These are phyloP conservation scores for Anthopleura xanthogrammica DNA, from an alignment of 92 coral and sea anemone species.

Conservation along the genomic window DNA sequence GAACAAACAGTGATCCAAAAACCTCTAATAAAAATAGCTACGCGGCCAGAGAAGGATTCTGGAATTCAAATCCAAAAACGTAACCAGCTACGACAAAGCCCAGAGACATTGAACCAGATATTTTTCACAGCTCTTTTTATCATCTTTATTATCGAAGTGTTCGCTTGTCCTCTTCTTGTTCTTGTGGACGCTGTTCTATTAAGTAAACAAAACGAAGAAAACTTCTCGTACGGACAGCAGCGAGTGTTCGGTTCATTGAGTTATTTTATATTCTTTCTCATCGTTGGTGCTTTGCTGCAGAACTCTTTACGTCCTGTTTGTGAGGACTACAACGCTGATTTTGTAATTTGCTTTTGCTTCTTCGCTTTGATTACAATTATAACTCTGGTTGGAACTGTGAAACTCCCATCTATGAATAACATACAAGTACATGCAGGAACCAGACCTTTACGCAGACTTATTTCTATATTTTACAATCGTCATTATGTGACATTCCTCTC, in stretches of 20 bases:
- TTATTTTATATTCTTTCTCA: slow-evolving; percentile 56
- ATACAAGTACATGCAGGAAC: slow-evolving; percentile 21
- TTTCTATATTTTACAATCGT: slow-evolving; percentile 57
- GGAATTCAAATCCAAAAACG: slow-evolving; percentile 45
- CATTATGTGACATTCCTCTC: slow-evolving; percentile 70
- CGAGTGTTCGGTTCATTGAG: slow-evolving; percentile 92
- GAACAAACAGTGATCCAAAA: background rate
- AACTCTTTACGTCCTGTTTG: slow-evolving; percentile 82
- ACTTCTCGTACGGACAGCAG: slow-evolving; percentile 77
- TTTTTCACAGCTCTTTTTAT: slow-evolving; percentile 66
- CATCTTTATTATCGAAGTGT: slow-evolving; percentile 51
- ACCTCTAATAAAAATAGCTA: background rate
- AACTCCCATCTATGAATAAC: slow-evolving; percentile 45
- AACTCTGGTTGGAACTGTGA: slow-evolving; percentile 68
- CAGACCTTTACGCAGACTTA: slow-evolving; percentile 52
- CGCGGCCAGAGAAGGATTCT: background rate
- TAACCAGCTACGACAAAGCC: slow-evolving; percentile 57
- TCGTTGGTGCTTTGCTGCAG: slow-evolving; percentile 73
- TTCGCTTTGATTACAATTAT: slow-evolving; percentile 72
- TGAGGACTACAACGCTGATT: slow-evolving; percentile 81
- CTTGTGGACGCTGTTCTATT: slow-evolving; percentile 72
- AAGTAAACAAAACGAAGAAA: slow-evolving; percentile 68
- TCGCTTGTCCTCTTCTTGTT: slow-evolving; percentile 64
- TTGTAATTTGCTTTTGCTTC: slow-evolving; percentile 79
- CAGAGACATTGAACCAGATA: slow-evolving; percentile 52